phyloP scores from a whole-genome alignment of 23 tunicate species.

The Ascidia mentula region DNA sequence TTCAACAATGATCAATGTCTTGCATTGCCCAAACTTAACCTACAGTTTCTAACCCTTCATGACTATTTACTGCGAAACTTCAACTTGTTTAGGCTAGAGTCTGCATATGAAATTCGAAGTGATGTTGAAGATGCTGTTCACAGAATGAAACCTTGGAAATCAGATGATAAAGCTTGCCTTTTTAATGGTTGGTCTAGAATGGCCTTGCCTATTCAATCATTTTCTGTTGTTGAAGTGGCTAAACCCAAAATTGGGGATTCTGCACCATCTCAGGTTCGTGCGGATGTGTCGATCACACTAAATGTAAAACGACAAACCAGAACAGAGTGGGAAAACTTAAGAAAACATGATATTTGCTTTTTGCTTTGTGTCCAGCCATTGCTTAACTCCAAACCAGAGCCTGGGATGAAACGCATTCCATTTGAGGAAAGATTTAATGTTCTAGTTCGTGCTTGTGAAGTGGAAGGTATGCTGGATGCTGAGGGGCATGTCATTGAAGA shows the following conservation, averaged over 20 bases:
- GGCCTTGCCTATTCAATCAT: slow-evolving; percentile 93
- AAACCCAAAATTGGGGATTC: slow-evolving; percentile 93
- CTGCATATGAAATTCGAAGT: slow-evolving; percentile 89
- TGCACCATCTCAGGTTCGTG: slow-evolving; percentile 92
- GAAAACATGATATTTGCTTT: slow-evolving; percentile 97
- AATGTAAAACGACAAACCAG: slow-evolving; percentile 45
- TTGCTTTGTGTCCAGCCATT: slow-evolving; percentile 63
- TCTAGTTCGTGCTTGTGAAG: slow-evolving; percentile 97
- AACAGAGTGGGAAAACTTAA: slow-evolving; percentile 88
- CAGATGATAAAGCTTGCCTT: slow-evolving; percentile 68
- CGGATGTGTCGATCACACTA: slow-evolving; percentile 84
- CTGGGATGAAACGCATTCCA: slow-evolving; percentile 40
- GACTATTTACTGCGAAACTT: slow-evolving; percentile 94
- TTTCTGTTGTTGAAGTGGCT: slow-evolving; percentile 95
- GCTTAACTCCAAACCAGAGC: slow-evolving; percentile 14
- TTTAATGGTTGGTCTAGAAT: slow-evolving; percentile 98
- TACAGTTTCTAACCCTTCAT: slow-evolving; percentile 96
- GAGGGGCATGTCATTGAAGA: slow-evolving; percentile 99
- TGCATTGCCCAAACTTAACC: slow-evolving; percentile 93
- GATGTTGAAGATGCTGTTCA: slow-evolving; percentile 85
- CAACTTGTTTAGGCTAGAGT: slow-evolving; percentile 92
- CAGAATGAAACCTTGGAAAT: slow-evolving; percentile 78
- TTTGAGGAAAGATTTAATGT: slow-evolving; percentile 79
- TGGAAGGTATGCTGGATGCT: slow-evolving; percentile 96
- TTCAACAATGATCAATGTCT: slow-evolving; percentile 74